Evolutionary conservation across 2,113 vertebrate species (phyloP).

Genomic region (Silurus meridionalis): DNA sequence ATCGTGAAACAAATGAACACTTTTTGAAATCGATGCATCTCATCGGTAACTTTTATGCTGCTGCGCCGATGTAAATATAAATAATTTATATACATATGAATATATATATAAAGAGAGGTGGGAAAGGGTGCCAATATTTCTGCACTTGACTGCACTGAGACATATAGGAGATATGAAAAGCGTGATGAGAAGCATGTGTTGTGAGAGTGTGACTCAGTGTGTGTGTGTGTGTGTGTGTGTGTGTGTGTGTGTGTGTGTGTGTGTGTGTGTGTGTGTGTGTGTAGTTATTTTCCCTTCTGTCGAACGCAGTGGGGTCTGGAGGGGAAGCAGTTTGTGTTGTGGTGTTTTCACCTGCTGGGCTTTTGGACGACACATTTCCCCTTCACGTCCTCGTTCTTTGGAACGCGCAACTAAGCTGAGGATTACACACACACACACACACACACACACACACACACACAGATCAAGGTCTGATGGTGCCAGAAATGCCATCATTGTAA

Average conservation of each 20-base stretch:
- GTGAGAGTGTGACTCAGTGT: not conserved
- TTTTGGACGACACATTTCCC: conserved; percentile 45
- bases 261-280: conserved; percentile 17
- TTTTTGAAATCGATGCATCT: too few relatives aligned
- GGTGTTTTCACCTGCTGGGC: conserved; percentile 49
- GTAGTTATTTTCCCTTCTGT: conserved; percentile 32
- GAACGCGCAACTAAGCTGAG: conserved; percentile 15
- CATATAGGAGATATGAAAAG: not conserved
- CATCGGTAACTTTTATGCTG: too few relatives aligned
- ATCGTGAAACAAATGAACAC: too few relatives aligned
- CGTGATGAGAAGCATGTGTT: not conserved
- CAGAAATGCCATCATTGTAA: conserved; percentile 22
- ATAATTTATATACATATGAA: too few relatives aligned
- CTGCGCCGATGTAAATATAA: too few relatives aligned
- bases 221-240: conserved; percentile 23
- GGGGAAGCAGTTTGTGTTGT: conserved; percentile 54
- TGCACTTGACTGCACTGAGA: not conserved
- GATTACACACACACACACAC: not conserved
- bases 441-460: conserved; percentile 5
- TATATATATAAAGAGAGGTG: too few relatives aligned
- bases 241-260: conserved; percentile 18
- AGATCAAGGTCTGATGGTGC: not conserved
- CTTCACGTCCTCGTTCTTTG: conserved; percentile 16
- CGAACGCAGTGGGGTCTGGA: conserved; percentile 27
- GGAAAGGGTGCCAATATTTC: not conserved